Conservation (phyloP, 1,140 invertebrate genomes). For the Branchinecta lindahli region DNA sequence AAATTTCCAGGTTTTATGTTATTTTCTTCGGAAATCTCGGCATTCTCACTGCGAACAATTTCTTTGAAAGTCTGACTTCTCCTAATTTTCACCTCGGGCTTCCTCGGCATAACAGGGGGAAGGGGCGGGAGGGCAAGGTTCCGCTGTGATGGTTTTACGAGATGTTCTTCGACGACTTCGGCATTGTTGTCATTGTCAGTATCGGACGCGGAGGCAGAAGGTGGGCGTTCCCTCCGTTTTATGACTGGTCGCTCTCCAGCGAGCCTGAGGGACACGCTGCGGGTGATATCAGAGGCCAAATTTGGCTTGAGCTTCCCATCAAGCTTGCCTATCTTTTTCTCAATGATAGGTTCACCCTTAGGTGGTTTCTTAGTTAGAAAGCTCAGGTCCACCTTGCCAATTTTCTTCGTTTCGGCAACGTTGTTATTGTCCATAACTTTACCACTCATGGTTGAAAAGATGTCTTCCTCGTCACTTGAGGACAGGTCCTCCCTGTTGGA, state of each 20-base stretch:
- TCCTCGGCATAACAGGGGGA: not conserved
- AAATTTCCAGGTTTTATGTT: not conserved
- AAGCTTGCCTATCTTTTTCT: not conserved
- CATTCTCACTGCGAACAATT: not conserved
- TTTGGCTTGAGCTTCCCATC: not conserved
- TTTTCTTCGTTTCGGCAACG: not conserved
- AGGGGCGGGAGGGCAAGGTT: not conserved
- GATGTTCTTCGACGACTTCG: not conserved
- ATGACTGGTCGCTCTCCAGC: not conserved
- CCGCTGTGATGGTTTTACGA: not conserved
- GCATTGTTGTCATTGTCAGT: slow-evolving; percentile 2
- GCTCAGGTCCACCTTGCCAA: not conserved
- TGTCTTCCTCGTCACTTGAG: too few relatives aligned
- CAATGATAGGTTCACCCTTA: not conserved
- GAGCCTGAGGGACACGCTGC: not conserved
- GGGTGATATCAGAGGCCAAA: not conserved
- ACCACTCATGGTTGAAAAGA: too few relatives aligned
- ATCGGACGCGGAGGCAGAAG: not conserved
- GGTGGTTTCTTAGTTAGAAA: not conserved
- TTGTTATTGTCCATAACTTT: not conserved
- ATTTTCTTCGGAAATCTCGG: slow-evolving; percentile 3
- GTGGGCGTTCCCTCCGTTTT: not conserved
- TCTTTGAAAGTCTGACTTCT: not conserved
- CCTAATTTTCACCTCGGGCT: not conserved
- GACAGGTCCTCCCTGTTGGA: too few relatives aligned